Conservation (phyloP, 2,797 vertebrate genomes). For the Coreius guichenoti region DNA sequence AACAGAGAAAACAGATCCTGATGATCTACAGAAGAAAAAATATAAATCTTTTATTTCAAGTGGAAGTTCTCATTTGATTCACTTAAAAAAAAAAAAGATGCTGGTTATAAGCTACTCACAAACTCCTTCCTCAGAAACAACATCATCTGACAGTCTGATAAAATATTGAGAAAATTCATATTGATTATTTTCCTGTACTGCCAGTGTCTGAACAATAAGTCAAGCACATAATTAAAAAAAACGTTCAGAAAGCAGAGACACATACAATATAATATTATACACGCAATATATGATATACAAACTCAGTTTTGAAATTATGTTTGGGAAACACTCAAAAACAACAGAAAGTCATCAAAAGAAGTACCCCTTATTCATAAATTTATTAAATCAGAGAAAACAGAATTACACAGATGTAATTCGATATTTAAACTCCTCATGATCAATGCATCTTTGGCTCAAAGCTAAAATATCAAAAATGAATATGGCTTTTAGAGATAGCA, state of each 20-base stretch:
- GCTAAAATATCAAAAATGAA: conserved; percentile 11
- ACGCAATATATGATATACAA: neutral
- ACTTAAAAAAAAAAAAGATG: neutral
- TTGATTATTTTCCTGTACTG: neutral
- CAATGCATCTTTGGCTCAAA: conserved; percentile 25
- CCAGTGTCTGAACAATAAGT: neutral
- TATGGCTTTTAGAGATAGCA: conserved; percentile 35
- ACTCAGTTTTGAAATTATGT: neutral
- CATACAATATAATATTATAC: neutral
- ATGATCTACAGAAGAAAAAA: too few relatives aligned
- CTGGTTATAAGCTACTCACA: neutral
- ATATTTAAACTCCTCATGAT: neutral
- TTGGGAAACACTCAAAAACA: neutral
- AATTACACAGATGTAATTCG: neutral
- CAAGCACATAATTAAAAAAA: neutral
- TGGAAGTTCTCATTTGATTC: neutral
- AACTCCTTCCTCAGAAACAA: neutral
- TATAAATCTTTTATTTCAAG: neutral
- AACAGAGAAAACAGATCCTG: neutral
- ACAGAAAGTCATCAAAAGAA: neutral
- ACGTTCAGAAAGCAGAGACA: neutral
- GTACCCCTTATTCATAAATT: neutral
- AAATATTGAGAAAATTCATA: neutral
- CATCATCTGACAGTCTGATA: neutral
- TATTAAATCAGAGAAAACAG: conserved; percentile 17